Conservation (phyloP, 2,113 vertebrate genomes). For the Cyphomyrus plagiostoma region DNA sequence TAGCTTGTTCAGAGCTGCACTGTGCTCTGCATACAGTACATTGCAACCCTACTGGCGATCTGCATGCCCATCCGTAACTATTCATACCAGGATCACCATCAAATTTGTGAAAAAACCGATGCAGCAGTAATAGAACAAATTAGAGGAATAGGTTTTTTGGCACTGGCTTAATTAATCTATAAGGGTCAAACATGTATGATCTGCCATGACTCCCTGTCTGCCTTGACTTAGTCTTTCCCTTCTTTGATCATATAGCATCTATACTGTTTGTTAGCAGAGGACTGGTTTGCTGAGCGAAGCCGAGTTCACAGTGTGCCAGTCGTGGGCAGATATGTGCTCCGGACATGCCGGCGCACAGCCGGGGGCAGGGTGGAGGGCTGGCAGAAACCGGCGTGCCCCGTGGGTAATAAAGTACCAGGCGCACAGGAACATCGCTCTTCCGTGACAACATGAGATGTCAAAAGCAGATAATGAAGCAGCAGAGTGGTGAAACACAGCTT, state of each 20-base stretch:
- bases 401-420: background rate
- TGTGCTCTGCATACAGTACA: background rate
- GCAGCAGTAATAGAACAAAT: background rate
- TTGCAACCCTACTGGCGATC: background rate
- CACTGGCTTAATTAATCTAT: slow-evolving; percentile 21
- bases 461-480: background rate
- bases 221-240: slow-evolving; percentile 24
- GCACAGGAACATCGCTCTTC: background rate
- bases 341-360: background rate
- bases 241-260: background rate
- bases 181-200: slow-evolving; percentile 34
- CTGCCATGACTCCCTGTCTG: slow-evolving; percentile 35
- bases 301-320: background rate
- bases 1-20: background rate
- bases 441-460: background rate
- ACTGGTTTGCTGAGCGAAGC: background rate
- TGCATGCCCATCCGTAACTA: background rate
- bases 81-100: no score
- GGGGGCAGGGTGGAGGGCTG: background rate
- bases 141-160: background rate
- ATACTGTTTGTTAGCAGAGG: background rate
- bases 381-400: background rate
- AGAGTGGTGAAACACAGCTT: background rate
- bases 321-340: background rate
- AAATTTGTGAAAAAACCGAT: background rate